phyloP scores from a whole-genome alignment of 2,113 vertebrate species.

The Archocentrus centrarchus region DNA sequence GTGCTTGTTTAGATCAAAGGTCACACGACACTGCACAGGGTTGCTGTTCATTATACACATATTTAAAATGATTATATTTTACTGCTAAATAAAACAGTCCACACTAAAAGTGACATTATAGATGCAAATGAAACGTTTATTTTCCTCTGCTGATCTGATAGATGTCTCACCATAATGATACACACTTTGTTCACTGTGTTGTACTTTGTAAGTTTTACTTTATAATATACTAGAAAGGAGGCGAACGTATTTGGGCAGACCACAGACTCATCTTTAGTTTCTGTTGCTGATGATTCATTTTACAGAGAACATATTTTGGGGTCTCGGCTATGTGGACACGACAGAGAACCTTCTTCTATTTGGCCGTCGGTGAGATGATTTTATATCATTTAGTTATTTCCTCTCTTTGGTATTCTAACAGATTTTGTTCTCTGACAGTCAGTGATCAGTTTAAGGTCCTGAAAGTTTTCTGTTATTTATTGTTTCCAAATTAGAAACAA shows the following conservation, averaged over 20 bases:
- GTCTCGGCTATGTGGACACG: not conserved
- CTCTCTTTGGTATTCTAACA: not conserved
- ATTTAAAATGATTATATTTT: not conserved
- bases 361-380: not conserved
- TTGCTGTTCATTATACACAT: not conserved
- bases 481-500: too few species aligned
- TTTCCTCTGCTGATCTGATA: not conserved
- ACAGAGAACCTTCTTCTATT: not conserved
- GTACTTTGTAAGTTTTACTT: too few species aligned
- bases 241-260: not conserved
- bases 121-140: too few species aligned
- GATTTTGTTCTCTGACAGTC: too few species aligned
- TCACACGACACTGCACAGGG: not conserved
- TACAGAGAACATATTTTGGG: not conserved
- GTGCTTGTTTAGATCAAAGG: not conserved
- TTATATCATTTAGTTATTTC: not conserved
- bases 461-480: not conserved
- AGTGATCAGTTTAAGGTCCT: not conserved
- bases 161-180: not conserved
- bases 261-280: not conserved
- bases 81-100: not conserved
- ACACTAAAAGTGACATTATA: not conserved
- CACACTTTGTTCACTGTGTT: not conserved
- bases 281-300: not conserved
- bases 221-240: too few species aligned